Evolutionary conservation across 2,888 invertebrate species (phyloP), one percentile per base, ranked within the genome.

Genomic region (Dryobotodes eremita): DNA sequence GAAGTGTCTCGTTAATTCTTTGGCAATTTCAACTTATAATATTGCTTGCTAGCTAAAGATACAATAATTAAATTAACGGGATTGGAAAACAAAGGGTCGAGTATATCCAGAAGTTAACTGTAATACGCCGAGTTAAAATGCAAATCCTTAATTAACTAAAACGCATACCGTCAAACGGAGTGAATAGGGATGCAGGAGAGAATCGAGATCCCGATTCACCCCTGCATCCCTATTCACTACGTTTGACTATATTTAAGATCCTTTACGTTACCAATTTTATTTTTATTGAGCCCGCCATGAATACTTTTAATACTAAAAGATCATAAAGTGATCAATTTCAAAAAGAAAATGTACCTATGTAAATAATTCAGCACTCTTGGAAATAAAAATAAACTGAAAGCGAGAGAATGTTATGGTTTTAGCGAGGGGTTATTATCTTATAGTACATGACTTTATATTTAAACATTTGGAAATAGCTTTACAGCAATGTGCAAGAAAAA

Each of bases 321-420:
- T 26, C 77, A n/a, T n/a, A n/a, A 36, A 62, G 11, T 62, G 62
- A 59, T 31, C 31, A 55, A 64, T 62, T 57, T 50, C 10, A 23
- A 15, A n/a, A n/a, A n/a, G n/a, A n/a, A n/a, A n/a, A n/a, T n/a
- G n/a, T n/a, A n/a, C n/a, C n/a, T n/a, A n/a, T n/a, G 46, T 65
- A 65, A 66, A 68, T 1, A 68, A 50, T 13, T 62, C 62, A 53
- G 15, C 7, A 26, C 20, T 46, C 50, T 42, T 79, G n/a, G 36
- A 59, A 68, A 59, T 65, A 66, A 77, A 62, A 59, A 59, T 46
- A 23, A 78, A 50, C 11, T 26, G 61, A 72, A 62, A 42, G n/a
- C 15, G n/a, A 46, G 26, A 31, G 23, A 46, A 46, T 36, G 6
- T 68, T 53, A 78, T 46, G 15, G 48, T 36, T 62, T 36, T 62